Conservation (phyloP, 2,888 invertebrate genomes). For the Melinaea menophilus region DNA sequence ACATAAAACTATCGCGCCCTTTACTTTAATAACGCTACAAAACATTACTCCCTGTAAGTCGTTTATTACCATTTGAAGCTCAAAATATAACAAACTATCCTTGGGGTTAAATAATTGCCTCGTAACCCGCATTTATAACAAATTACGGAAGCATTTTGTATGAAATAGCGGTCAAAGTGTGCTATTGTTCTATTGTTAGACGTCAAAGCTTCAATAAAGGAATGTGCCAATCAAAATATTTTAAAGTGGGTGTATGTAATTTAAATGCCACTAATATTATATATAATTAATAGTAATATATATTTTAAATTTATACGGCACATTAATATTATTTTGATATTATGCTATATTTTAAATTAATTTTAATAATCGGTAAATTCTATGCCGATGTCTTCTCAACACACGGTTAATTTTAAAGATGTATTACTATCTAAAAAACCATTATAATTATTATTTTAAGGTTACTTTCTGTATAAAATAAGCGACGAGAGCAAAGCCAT, state of each 20-base stretch:
- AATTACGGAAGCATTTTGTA: constrained; percentile 40
- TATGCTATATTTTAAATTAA: too few species aligned
- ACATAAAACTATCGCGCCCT: too few species aligned
- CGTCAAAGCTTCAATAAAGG: constrained; percentile 30
- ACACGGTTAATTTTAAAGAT: too few species aligned
- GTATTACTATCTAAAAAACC: too few species aligned
- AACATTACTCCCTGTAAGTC: not conserved
- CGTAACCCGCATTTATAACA: constrained; percentile 4
- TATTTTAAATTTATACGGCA: too few species aligned
- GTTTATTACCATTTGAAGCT: not conserved
- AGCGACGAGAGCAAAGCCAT: too few species aligned
- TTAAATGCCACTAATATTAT: not conserved
- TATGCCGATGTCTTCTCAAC: too few species aligned
- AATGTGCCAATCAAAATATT: constrained; percentile 47
- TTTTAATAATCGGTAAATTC: too few species aligned
- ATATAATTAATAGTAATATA: not conserved
- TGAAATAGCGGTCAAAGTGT: constrained; percentile 42
- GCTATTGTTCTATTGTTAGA: constrained; percentile 51
- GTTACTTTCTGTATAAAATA: too few species aligned
- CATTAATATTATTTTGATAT: too few species aligned
- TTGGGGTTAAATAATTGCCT: not conserved
- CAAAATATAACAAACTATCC: constrained; percentile 4
- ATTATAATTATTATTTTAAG: too few species aligned
- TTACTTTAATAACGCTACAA: too few species aligned
- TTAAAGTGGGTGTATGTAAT: constrained; percentile 18